phyloP scores from a whole-genome alignment of 2,113 vertebrate species.

The Cygnus buccinator region DNA sequence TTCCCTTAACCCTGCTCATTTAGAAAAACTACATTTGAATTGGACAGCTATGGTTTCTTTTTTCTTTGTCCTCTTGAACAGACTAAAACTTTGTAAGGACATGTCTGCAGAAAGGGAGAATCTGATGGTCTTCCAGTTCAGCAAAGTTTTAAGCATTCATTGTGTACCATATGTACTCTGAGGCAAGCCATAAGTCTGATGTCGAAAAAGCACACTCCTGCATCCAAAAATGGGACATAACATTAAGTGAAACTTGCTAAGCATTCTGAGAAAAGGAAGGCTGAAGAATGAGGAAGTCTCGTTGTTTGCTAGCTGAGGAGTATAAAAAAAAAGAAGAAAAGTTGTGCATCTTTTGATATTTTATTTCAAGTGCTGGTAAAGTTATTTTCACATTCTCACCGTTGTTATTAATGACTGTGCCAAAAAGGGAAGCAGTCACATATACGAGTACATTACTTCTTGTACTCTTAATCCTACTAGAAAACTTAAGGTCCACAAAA shows the following conservation, averaged over 20 bases:
- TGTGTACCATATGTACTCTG: neutral
- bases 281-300: conserved; percentile 20
- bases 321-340: neutral
- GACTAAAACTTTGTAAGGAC: neutral
- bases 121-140: neutral
- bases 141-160: neutral
- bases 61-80: neutral
- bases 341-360: neutral
- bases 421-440: neutral
- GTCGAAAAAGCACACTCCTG: neutral
- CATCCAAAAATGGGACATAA: neutral
- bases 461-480: neutral
- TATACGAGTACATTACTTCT: neutral
- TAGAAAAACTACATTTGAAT: neutral
- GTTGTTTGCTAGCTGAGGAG: neutral
- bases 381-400: neutral
- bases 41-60: neutral
- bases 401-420: neutral
- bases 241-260: neutral
- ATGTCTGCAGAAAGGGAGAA: neutral
- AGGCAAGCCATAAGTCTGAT: neutral
- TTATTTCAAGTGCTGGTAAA: neutral
- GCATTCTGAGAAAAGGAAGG: neutral
- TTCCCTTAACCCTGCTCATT: neutral
- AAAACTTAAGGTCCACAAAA: neutral